phyloP scores from a whole-genome alignment of 2,888 invertebrate genomes.

The Gibbula magus region DNA sequence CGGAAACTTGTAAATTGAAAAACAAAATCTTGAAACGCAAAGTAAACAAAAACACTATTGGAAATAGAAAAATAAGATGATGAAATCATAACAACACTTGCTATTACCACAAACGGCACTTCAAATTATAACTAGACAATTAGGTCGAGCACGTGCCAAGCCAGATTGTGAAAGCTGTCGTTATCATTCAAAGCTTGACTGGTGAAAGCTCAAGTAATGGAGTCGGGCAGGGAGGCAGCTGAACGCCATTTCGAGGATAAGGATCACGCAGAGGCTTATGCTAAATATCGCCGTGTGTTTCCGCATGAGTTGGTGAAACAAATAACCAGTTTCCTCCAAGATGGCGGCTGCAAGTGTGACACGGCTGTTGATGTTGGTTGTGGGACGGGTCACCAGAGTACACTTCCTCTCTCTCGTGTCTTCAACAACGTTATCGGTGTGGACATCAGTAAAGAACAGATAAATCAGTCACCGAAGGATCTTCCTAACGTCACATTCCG shows the following conservation, averaged over 20 bases:
- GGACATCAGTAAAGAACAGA: conserved; percentile 73
- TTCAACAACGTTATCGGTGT: conserved; percentile 74
- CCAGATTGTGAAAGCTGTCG: too few relatives aligned
- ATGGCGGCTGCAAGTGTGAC: neutral
- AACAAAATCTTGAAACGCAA: too few relatives aligned
- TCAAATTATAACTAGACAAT: too few relatives aligned
- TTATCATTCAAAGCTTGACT: too few relatives aligned
- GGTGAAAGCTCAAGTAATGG: too few relatives aligned
- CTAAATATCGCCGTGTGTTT: neutral
- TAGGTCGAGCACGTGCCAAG: too few relatives aligned
- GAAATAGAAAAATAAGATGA: too few relatives aligned
- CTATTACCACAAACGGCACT: too few relatives aligned
- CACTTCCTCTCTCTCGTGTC: conserved; percentile 70
- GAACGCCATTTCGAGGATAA: neutral
- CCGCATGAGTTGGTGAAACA: neutral
- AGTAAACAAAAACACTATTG: too few relatives aligned
- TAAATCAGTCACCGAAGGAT: conserved; percentile 66
- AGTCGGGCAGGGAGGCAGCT: neutral
- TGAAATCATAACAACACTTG: too few relatives aligned
- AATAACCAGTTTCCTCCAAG: neutral
- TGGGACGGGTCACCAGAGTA: conserved; percentile 75
- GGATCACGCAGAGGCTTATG: neutral
- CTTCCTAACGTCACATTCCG: conserved; percentile 51
- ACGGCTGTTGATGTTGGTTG: conserved; percentile 76
- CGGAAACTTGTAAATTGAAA: too few relatives aligned